Evolutionary conservation across 1,140 invertebrate genomes (phyloP).

Genomic region (Sitobion miscanthi): DNA sequence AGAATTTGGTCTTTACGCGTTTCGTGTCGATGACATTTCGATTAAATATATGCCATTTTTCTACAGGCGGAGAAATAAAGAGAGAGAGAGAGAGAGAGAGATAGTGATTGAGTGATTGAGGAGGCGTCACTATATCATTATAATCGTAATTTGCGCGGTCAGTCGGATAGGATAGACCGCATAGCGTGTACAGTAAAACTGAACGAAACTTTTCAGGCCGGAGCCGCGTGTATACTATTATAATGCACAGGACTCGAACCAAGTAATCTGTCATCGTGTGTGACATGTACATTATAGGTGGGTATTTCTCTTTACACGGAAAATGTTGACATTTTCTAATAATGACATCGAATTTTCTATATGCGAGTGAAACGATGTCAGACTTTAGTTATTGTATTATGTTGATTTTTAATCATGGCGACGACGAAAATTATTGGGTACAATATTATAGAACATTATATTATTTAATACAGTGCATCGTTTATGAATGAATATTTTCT

Average conservation of each 20-base stretch:
- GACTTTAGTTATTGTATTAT: not conserved
- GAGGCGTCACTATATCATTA: not conserved
- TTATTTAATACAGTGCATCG: not conserved
- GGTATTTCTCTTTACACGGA: not conserved
- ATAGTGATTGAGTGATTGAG: not conserved
- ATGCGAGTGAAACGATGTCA: not conserved
- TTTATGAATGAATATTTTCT: not conserved
- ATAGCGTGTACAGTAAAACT: not conserved
- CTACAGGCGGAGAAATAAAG: not conserved
- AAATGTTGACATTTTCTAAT: not conserved
- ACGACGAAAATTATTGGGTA: not conserved
- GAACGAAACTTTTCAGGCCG: not conserved
- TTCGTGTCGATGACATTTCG: not conserved
- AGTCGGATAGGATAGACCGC: not conserved
- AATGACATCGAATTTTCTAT: not conserved
- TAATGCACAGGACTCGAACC: not conserved
- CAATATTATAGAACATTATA: not conserved
- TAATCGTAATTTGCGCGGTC: not conserved
- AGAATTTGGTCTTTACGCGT: not conserved
- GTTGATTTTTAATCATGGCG: not conserved
- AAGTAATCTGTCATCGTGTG: not conserved
- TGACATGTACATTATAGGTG: not conserved
- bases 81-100: not conserved
- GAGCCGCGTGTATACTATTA: not conserved
- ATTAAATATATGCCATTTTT: constrained; percentile 18